phyloP scores from a whole-genome alignment of 2,888 invertebrate species.

The Drosophila macrospina region DNA sequence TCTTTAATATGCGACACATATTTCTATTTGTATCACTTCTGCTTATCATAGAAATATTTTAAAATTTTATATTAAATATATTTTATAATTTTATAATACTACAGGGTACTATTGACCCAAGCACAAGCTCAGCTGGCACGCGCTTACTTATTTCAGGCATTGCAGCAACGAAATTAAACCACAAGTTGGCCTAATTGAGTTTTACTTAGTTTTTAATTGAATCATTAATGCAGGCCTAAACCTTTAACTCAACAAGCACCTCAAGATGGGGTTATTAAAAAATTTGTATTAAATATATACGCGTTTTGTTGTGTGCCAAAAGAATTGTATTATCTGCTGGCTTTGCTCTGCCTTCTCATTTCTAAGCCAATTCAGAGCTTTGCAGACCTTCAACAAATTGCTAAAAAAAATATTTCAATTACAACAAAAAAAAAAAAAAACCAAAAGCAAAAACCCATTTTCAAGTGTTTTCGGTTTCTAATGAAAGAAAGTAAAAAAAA shows the following conservation, averaged over 20 bases:
- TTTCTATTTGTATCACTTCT: no score
- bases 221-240: constrained; percentile 33
- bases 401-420: constrained; percentile 54
- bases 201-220: constrained; percentile 48
- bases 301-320: not conserved
- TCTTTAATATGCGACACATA: no score
- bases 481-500: constrained; percentile 20
- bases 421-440: constrained; percentile 19
- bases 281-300: constrained; percentile 17
- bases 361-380: constrained; percentile 10
- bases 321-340: constrained; percentile 12
- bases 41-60: no score
- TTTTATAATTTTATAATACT: no score
- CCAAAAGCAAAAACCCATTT: constrained; percentile 29
- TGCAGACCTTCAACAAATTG: constrained; percentile 31
- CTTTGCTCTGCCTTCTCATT: not conserved
- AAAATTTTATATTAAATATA: no score
- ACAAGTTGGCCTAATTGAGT: constrained; percentile 48
- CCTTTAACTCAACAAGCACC: constrained; percentile 4
- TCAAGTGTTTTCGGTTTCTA: constrained; percentile 21
- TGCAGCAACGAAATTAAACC: constrained; percentile 24
- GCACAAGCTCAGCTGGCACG: not conserved
- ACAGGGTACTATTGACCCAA: not conserved
- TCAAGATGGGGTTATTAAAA: constrained; percentile 14
- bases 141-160: not conserved